These are phyloP conservation scores for Aphis gossypii DNA, from an alignment of 1,140 invertebrate genomes.

Conservation along the genomic window DNA sequence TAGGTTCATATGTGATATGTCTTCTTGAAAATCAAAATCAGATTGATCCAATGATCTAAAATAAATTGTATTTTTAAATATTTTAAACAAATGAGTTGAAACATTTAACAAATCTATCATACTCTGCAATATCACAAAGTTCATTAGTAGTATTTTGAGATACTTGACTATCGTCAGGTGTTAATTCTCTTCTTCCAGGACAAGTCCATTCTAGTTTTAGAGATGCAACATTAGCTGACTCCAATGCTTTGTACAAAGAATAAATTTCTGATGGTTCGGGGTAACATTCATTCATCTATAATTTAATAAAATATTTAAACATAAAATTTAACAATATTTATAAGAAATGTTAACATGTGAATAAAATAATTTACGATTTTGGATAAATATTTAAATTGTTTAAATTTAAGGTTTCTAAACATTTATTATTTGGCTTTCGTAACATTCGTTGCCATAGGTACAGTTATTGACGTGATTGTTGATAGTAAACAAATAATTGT, in stretches of 20 bases:
- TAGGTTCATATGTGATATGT: constrained; percentile 62
- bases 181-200: constrained; percentile 63
- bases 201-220: constrained; percentile 64
- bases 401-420: background rate
- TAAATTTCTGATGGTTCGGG: constrained; percentile 62
- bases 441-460: background rate
- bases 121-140: constrained; percentile 57
- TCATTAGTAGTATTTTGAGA: constrained; percentile 52
- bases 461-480: background rate
- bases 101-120: constrained; percentile 8
- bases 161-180: constrained; percentile 60
- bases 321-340: background rate
- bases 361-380: background rate
- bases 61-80: background rate
- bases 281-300: constrained; percentile 60
- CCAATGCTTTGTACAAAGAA: constrained; percentile 62
- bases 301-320: constrained; percentile 18
- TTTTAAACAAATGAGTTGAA: background rate
- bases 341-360: background rate
- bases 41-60: constrained; percentile 62
- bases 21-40: constrained; percentile 65
- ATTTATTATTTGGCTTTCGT: background rate
- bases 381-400: background rate
- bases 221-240: constrained; percentile 60
- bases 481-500: background rate